phyloP scores from a whole-genome alignment of 2,113 vertebrate genomes.

The Sialia sialis region DNA sequence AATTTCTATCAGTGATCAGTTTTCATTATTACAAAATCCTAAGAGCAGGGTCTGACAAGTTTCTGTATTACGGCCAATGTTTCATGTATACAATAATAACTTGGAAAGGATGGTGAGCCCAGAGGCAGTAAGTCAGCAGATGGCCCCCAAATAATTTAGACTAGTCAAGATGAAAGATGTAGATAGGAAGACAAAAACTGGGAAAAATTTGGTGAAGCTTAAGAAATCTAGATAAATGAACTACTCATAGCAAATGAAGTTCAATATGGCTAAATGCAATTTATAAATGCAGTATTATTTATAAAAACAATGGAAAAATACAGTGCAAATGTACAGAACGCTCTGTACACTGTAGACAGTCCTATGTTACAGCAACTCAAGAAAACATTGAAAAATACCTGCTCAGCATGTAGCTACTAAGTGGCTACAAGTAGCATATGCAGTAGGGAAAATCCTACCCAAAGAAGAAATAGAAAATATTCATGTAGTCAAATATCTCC shows the following conservation, averaged over 20 bases:
- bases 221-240: background rate
- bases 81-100: background rate
- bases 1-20: background rate
- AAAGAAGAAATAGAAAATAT: background rate
- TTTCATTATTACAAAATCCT: constrained; percentile 7
- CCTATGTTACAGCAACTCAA: background rate
- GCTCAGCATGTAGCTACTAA: background rate
- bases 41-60: background rate
- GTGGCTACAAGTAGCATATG: background rate
- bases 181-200: background rate
- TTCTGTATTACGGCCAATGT: background rate
- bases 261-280: background rate
- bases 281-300: background rate
- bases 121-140: background rate
- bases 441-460: background rate
- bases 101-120: background rate
- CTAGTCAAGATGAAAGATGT: background rate
- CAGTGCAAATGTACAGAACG: background rate
- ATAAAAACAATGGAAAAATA: background rate
- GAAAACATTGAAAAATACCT: background rate
- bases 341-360: background rate
- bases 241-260: background rate
- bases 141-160: background rate
- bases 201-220: background rate
- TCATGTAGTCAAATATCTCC: background rate